phyloP scores from a whole-genome alignment of 2,797 vertebrate genomes.

The Urophycis tenuis region DNA sequence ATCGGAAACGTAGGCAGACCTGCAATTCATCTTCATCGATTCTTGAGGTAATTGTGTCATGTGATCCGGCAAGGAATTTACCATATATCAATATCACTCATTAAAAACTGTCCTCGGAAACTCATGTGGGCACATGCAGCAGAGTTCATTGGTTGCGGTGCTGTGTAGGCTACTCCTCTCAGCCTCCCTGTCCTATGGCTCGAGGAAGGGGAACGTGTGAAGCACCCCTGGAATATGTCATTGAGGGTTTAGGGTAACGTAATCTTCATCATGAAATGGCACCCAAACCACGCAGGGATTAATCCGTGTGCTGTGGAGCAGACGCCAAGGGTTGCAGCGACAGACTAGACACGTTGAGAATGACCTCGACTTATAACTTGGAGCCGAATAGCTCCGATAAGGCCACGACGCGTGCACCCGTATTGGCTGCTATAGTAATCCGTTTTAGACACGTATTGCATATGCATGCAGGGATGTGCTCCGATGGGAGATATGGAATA shows the following conservation, averaged over 20 bases:
- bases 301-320: conserved; percentile 25
- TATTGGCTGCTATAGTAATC: not conserved
- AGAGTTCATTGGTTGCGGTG: conserved; percentile 71
- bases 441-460: not conserved
- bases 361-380: conserved; percentile 31
- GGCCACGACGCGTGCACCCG: conserved; percentile 5
- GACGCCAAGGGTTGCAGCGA: conserved; percentile 34
- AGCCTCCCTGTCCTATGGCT: conserved; percentile 55
- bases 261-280: conserved; percentile 38
- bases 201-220: conserved; percentile 57
- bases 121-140: conserved; percentile 67
- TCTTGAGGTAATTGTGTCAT: conserved; percentile 99
- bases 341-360: conserved; percentile 44
- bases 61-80: conserved; percentile 97
- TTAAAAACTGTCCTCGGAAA: conserved; percentile 77
- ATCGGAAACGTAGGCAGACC: conserved; percentile 96
- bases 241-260: conserved; percentile 48
- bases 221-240: conserved; percentile 64
- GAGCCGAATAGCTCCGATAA: conserved; percentile 22
- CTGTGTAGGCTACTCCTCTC: conserved; percentile 71
- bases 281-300: conserved; percentile 9
- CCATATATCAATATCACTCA: conserved; percentile 99
- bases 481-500: not conserved
- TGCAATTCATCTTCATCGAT: conserved; percentile 99
- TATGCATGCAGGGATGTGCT: not conserved